These are phyloP conservation scores for Ovibos moschatus DNA, from an alignment of 2,113 vertebrate species.

Conservation along the genomic window DNA sequence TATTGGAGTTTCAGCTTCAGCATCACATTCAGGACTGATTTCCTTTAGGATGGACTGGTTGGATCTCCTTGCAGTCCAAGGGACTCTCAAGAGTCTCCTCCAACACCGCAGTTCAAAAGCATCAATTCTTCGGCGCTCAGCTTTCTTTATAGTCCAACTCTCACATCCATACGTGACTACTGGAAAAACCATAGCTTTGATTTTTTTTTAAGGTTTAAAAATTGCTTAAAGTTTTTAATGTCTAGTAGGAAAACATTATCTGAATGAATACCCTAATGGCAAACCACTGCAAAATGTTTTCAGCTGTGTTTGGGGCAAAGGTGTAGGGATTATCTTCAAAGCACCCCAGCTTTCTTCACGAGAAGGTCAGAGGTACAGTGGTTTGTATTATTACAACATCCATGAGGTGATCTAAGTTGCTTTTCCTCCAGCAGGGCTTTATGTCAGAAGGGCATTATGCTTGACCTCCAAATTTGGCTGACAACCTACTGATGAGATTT, in stretches of 20 bases:
- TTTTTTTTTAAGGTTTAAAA: background rate
- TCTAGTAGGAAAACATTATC: background rate
- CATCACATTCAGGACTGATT: background rate
- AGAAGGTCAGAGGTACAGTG: background rate
- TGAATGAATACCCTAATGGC: background rate
- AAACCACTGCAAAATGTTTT: background rate
- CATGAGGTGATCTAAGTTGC: background rate
- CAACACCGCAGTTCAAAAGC: background rate
- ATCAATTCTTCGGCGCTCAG: fast-evolving
- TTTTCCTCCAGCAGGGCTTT: background rate
- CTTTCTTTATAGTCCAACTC: background rate
- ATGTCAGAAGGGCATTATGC: background rate
- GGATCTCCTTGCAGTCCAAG: background rate
- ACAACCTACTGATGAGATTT: background rate
- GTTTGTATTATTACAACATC: background rate
- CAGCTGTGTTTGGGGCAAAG: background rate
- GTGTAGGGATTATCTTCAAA: background rate
- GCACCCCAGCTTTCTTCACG: background rate
- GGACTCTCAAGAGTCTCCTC: background rate
- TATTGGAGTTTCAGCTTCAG: background rate
- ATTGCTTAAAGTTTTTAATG: background rate
- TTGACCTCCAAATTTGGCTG: background rate
- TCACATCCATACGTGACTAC: background rate
- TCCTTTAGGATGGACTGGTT: background rate
- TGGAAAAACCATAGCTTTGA: background rate